These are phyloP conservation scores for Adelphocoris suturalis DNA, from an alignment of 2,888 invertebrate genomes.

Conservation along the genomic window DNA sequence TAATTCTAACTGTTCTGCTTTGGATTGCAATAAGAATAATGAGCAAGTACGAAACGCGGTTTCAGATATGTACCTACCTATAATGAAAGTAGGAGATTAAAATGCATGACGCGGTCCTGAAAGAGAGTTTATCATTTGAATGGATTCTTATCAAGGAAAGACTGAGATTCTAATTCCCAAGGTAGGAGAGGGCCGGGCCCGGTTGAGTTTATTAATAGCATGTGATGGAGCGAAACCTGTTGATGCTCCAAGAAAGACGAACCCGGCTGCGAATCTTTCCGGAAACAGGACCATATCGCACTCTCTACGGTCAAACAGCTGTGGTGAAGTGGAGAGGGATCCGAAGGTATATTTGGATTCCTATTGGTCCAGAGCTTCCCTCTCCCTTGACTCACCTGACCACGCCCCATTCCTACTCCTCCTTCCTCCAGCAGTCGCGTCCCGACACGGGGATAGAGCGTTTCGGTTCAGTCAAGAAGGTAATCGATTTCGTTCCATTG, in stretches of 20 bases:
- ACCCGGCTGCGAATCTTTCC: conserved; percentile 68
- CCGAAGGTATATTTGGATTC: not conserved
- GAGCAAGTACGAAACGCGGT: not conserved
- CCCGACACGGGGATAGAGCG: conserved; percentile 68
- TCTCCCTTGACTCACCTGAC: conserved; percentile 34
- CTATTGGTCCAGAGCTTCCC: conserved; percentile 65
- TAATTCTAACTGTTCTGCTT: too few relatives aligned
- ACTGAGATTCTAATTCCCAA: conserved; percentile 53
- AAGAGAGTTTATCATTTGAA: conserved; percentile 40
- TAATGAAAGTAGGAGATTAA: not conserved
- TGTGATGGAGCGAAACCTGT: conserved; percentile 65
- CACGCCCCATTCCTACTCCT: conserved; percentile 67
- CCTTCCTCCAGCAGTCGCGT: conserved; percentile 68
- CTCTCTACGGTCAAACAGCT: conserved; percentile 47
- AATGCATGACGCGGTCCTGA: conserved; percentile 20
- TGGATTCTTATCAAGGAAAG: conserved; percentile 37
- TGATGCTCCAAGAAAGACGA: conserved; percentile 26
- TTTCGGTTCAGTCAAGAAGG: conserved; percentile 9
- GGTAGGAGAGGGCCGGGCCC: conserved; percentile 11
- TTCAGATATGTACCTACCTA: not conserved
- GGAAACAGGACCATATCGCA: conserved; percentile 70
- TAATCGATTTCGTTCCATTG: not conserved
- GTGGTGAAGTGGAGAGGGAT: not conserved
- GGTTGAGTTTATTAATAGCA: conserved; percentile 65
- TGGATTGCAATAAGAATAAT: too few relatives aligned